Evolutionary conservation across 2,888 invertebrate genomes (phyloP).

Genomic region (Petrophora chlorosata): DNA sequence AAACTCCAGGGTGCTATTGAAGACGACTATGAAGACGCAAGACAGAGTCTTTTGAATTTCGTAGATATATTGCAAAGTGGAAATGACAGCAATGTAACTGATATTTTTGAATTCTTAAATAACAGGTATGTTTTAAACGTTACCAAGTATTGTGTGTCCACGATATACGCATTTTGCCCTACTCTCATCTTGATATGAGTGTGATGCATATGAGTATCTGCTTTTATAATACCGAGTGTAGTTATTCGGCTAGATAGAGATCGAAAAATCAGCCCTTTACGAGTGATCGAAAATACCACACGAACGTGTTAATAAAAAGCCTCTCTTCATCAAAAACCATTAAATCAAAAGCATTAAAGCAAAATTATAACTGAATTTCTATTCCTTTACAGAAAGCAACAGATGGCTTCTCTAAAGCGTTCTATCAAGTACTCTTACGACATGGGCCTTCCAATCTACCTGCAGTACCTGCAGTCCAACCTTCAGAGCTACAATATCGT

Average conservation of each 20-base stretch:
- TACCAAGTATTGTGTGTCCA: too few species aligned
- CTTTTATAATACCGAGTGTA: too few species aligned
- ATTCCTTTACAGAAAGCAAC: constrained; percentile 53
- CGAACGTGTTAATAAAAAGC: too few species aligned
- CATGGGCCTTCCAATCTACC: constrained; percentile 61
- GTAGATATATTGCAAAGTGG: constrained; percentile 45
- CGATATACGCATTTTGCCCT: too few species aligned
- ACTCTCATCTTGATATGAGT: too few species aligned
- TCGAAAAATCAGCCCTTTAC: too few species aligned
- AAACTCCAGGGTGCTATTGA: constrained; percentile 44
- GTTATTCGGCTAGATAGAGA: too few species aligned
- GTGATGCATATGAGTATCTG: too few species aligned
- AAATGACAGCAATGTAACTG: constrained; percentile 36
- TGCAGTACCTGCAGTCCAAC: constrained; percentile 69
- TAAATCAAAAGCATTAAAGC: too few species aligned
- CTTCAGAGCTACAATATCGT: constrained; percentile 63
- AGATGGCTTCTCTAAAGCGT: constrained; percentile 49
- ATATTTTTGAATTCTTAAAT: constrained; percentile 57
- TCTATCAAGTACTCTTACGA: constrained; percentile 68
- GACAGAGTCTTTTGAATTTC: constrained; percentile 53
- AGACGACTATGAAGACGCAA: constrained; percentile 49
- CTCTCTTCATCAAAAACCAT: too few species aligned
- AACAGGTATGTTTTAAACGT: constrained; percentile 54
- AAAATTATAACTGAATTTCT: background rate
- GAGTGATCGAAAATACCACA: too few species aligned